phyloP scores from a whole-genome alignment of 1,140 invertebrate genomes.

The Hylaeus volcanicus region DNA sequence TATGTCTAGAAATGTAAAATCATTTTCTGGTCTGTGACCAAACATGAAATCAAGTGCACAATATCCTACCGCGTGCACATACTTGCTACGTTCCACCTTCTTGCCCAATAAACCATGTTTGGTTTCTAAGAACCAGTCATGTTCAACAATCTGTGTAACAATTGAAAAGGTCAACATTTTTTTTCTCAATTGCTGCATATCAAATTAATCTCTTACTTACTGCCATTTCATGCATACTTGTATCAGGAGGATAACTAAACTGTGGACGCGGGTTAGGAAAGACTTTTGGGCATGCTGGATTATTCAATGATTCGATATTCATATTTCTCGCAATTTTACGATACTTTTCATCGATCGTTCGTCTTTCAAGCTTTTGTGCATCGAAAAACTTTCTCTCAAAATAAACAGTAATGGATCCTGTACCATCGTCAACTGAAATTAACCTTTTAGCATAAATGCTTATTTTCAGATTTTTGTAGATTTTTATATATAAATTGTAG shows the following conservation, averaged over 20 bases:
- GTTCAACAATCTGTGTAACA: slow-evolving; percentile 24
- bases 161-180: background rate
- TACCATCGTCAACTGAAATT: slow-evolving; percentile 37
- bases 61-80: slow-evolving; percentile 23
- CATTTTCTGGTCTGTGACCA: background rate
- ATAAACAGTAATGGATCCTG: slow-evolving; percentile 11
- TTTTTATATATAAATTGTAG: background rate
- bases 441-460: background rate
- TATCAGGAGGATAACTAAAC: slow-evolving; percentile 17
- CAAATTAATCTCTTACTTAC: slow-evolving; percentile 9
- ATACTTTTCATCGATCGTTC: slow-evolving; percentile 16
- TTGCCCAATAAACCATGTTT: slow-evolving; percentile 27
- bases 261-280: slow-evolving; percentile 7
- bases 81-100: background rate
- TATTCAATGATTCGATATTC: background rate
- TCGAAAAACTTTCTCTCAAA: background rate
- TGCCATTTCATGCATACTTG: background rate
- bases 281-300: background rate
- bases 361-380: background rate
- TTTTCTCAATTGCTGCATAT: background rate
- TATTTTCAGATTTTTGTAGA: background rate
- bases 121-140: slow-evolving; percentile 29
- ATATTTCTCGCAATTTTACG: background rate
- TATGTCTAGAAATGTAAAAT: slow-evolving; percentile 12
- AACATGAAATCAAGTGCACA: background rate